These are phyloP conservation scores for Hemitrygon akajei DNA, from an alignment of 2,797 vertebrate genomes.

Conservation along the genomic window DNA sequence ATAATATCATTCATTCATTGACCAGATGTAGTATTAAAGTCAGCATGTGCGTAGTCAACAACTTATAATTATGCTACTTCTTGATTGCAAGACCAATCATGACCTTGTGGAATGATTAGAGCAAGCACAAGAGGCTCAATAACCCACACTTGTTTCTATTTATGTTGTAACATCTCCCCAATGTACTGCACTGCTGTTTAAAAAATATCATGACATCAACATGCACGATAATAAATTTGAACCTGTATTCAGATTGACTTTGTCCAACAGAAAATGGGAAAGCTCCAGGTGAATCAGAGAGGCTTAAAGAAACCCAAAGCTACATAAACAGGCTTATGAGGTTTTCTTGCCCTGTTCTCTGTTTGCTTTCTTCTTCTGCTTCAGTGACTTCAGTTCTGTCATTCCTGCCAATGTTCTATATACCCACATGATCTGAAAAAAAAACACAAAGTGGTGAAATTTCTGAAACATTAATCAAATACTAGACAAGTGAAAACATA, in stretches of 20 bases:
- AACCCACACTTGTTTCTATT: no score
- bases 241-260: neutral
- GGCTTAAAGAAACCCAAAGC: neutral
- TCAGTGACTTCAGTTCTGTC: constrained; percentile 77
- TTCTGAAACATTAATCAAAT: neutral
- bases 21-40: neutral
- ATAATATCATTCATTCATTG: neutral
- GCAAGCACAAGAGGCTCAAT: no score
- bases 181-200: no score
- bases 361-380: constrained; percentile 65
- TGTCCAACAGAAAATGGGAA: neutral
- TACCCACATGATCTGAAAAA: constrained; percentile 76
- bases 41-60: neutral
- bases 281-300: neutral
- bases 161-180: neutral
- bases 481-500: neutral
- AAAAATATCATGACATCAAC: no score
- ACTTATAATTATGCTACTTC: neutral
- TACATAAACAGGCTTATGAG: constrained; percentile 41
- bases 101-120: no score
- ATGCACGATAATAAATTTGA: no score
- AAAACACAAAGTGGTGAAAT: neutral
- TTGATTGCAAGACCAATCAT: neutral
- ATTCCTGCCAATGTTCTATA: constrained; percentile 77
- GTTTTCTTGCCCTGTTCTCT: constrained; percentile 63